Conservation (phyloP, 92 coral and sea anemone genomes). For the Nematostella vectensis region DNA sequence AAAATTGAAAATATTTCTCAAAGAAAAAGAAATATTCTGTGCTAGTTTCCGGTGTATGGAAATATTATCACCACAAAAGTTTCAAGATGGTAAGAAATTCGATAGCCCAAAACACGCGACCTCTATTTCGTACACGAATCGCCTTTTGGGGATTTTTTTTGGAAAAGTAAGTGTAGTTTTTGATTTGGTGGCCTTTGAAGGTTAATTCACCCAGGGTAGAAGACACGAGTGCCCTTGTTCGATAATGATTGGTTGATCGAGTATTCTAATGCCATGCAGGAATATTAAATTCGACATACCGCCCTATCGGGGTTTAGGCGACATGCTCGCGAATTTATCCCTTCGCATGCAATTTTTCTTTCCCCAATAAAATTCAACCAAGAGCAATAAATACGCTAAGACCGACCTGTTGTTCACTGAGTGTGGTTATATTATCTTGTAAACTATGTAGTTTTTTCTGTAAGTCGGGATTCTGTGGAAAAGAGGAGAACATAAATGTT, state of each 20-base stretch:
- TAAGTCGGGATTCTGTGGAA: constrained; percentile 84
- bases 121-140: too few species aligned
- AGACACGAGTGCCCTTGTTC: constrained; percentile 30
- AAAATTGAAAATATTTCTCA: too few species aligned
- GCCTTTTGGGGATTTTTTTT: too few species aligned
- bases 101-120: too few species aligned
- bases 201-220: background rate
- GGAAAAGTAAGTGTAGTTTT: too few species aligned
- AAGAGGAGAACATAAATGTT: constrained; percentile 27
- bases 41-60: too few species aligned
- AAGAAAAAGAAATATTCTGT: too few species aligned
- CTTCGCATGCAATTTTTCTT: constrained; percentile 41
- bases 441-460: constrained; percentile 83
- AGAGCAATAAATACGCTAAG: background rate
- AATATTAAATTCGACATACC: constrained; percentile 34
- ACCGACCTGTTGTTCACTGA: constrained; percentile 91
- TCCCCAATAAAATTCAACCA: constrained; percentile 12
- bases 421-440: constrained; percentile 66
- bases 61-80: too few species aligned
- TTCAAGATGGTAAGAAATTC: too few species aligned
- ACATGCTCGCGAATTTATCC: constrained; percentile 21
- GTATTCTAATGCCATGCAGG: constrained; percentile 44
- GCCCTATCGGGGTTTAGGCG: constrained; percentile 34
- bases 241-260: constrained; percentile 13
- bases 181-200: background rate